Percentiles rank a stretch among this genome's conserved stretches.
These are phyloP conservation scores for Lepus townsendii DNA, from an alignment of 2,797 vertebrate genomes.

Conservation along the genomic window DNA sequence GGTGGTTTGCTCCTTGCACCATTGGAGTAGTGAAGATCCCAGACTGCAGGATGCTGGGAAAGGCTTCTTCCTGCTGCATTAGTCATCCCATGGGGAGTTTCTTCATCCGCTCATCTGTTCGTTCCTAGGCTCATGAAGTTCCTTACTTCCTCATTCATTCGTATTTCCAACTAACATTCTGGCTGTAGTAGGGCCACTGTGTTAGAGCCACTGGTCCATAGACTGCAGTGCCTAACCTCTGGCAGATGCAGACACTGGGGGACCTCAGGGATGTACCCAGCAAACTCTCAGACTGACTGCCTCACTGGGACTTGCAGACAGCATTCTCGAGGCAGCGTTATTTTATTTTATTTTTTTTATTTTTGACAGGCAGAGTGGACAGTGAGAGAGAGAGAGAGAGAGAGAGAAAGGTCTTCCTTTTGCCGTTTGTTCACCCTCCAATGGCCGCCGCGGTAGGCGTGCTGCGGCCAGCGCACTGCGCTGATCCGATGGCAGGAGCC, in stretches of 20 bases:
- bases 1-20: neutral
- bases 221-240: neutral
- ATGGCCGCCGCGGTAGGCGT: too few species aligned
- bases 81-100: neutral
- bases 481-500: too few species aligned
- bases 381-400: too few species aligned
- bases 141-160: neutral
- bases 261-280: too few species aligned
- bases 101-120: neutral
- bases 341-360: neutral
- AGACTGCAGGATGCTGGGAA: neutral
- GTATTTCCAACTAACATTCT: slow-evolving; percentile 5
- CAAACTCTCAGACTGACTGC: neutral
- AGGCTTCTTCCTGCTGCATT: neutral
- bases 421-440: too few species aligned
- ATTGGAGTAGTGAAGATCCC: neutral
- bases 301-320: neutral
- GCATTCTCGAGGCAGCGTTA: neutral
- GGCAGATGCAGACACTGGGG: neutral
- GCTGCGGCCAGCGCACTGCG: too few species aligned
- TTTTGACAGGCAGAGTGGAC: too few species aligned
- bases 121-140: neutral
- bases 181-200: neutral
- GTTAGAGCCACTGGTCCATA: neutral
- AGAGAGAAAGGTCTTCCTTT: too few species aligned